Percentiles rank a stretch among this genome's conserved stretches.
Conservation (phyloP, 2,888 invertebrate genomes). For the Lithodes maja region DNA sequence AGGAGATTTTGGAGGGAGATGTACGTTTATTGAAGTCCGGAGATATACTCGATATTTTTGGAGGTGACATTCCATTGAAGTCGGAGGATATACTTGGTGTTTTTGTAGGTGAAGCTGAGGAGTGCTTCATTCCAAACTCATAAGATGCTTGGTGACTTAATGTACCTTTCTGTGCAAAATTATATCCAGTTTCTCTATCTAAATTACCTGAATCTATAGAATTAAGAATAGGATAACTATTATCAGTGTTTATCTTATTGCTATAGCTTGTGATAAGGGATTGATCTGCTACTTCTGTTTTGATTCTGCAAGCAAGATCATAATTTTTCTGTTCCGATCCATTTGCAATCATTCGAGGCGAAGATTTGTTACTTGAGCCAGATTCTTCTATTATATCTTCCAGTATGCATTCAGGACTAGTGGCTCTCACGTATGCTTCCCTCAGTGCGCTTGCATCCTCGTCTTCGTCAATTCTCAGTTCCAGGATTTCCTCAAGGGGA, state of each 20-base stretch:
- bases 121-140: background rate
- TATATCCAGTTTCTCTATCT: background rate
- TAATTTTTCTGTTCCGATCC: background rate
- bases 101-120: too few species aligned
- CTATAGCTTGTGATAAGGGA: too few species aligned
- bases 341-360: slow-evolving; percentile 12
- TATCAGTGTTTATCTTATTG: background rate
- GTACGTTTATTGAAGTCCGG: background rate
- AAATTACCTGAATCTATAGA: background rate
- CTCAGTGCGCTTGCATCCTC: background rate
- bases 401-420: slow-evolving; percentile 52
- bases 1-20: background rate
- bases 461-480: background rate
- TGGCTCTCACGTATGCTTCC: background rate
- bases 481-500: slow-evolving; percentile 2
- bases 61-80: background rate
- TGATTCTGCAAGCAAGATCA: too few species aligned
- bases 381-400: slow-evolving; percentile 62
- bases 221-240: too few species aligned
- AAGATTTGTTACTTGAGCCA: slow-evolving; percentile 41
- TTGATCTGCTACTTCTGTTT: background rate
- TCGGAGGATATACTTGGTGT: background rate
- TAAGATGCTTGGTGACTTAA: background rate
- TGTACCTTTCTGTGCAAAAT: background rate
- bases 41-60: background rate